Percentiles rank a stretch among this genome's conserved stretches.
Conservation (phyloP, 1,140 invertebrate genomes). For the Tetramorium parvispinum region DNA sequence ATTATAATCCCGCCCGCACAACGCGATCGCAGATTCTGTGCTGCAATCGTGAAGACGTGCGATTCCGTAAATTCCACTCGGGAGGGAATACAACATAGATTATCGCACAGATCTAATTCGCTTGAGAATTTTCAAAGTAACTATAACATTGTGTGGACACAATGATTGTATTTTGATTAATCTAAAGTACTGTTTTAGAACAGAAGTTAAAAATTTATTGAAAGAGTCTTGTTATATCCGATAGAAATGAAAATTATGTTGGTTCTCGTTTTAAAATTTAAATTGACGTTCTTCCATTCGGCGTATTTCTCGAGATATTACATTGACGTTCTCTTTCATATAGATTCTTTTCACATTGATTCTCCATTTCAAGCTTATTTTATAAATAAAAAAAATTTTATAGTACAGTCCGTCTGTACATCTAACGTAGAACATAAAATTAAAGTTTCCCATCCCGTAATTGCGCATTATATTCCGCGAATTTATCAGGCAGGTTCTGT, state of each 20-base stretch:
- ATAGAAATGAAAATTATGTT: background rate
- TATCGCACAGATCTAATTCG: background rate
- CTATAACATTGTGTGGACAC: background rate
- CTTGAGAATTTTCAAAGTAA: background rate
- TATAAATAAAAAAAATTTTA: background rate
- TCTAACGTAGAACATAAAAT: background rate
- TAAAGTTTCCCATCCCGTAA: background rate
- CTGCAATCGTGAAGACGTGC: slow-evolving; percentile 19
- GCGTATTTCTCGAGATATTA: background rate
- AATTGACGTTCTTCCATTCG: background rate
- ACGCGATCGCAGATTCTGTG: slow-evolving; percentile 29
- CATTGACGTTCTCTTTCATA: background rate
- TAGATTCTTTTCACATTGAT: background rate
- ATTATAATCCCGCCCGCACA: slow-evolving; percentile 31
- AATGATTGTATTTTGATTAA: background rate
- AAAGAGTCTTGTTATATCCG: background rate
- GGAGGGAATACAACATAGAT: background rate
- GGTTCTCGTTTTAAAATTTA: background rate
- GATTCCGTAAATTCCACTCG: background rate
- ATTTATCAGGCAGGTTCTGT: slow-evolving; percentile 34
- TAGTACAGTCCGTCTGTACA: too few relatives aligned
- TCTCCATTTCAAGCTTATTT: background rate
- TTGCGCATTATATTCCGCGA: slow-evolving; percentile 5
- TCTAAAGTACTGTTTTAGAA: background rate
- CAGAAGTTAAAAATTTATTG: background rate